phyloP scores from a whole-genome alignment of 2,113 vertebrate genomes.

The Chaetura pelagica region DNA sequence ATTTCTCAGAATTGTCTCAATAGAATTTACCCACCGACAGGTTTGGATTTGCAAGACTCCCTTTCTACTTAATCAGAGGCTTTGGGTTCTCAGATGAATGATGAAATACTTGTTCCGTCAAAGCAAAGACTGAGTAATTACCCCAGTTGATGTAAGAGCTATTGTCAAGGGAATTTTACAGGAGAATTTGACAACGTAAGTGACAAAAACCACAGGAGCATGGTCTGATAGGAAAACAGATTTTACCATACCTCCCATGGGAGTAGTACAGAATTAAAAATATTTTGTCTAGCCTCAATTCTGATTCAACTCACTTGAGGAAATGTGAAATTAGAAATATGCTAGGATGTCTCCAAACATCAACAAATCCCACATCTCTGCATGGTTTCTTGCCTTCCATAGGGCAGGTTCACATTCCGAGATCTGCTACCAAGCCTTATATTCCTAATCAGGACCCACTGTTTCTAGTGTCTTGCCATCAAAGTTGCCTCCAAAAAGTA shows the following conservation, averaged over 20 bases:
- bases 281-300: slow-evolving; percentile 11
- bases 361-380: not conserved
- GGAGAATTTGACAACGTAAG: slow-evolving; percentile 6
- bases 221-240: slow-evolving; percentile 47
- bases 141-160: not conserved
- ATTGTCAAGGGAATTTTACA: slow-evolving; percentile 10
- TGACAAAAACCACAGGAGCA: slow-evolving; percentile 54
- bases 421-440: not conserved
- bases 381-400: not conserved
- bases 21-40: not conserved
- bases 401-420: not conserved
- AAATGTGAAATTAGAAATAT: slow-evolving; percentile 41
- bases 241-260: slow-evolving; percentile 19
- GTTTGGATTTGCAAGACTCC: not conserved
- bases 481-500: slow-evolving; percentile 38
- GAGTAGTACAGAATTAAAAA: slow-evolving; percentile 41
- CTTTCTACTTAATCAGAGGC: not conserved
- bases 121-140: slow-evolving; percentile 28
- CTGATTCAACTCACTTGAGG: not conserved
- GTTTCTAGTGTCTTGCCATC: slow-evolving; percentile 18
- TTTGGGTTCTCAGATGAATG: not conserved
- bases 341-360: not conserved
- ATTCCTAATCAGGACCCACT: not conserved
- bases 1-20: not conserved
- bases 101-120: slow-evolving; percentile 26